These are phyloP conservation scores for Leucoraja ocellata DNA, from an alignment of 2,797 vertebrate genomes.

Conservation along the genomic window DNA sequence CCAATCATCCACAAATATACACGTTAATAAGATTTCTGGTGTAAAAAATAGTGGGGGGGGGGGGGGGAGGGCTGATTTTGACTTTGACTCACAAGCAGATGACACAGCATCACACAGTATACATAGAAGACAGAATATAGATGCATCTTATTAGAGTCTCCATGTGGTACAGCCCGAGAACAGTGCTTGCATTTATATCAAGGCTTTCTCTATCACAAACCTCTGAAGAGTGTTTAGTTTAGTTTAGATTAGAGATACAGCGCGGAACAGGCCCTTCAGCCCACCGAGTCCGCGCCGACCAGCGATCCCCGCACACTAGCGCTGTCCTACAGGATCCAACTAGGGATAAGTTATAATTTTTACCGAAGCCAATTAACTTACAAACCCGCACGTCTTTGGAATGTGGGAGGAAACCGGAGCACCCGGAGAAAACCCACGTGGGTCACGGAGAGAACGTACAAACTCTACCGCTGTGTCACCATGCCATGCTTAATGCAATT, in stretches of 20 bases:
- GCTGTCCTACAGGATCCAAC: too few relatives aligned
- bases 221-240: neutral
- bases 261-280: too few relatives aligned
- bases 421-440: too few relatives aligned
- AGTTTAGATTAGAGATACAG: too few relatives aligned
- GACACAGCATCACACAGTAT: neutral
- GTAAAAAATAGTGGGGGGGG: neutral
- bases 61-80: neutral
- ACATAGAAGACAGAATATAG: neutral
- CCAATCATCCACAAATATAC: constrained; percentile 32
- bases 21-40: neutral
- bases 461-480: too few relatives aligned
- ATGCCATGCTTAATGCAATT: neutral
- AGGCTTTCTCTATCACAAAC: neutral
- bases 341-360: too few relatives aligned
- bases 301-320: too few relatives aligned
- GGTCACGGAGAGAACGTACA: too few relatives aligned
- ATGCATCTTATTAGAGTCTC: neutral
- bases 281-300: too few relatives aligned
- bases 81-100: neutral
- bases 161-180: neutral
- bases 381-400: too few relatives aligned
- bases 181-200: neutral
- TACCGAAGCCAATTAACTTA: too few relatives aligned
- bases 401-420: too few relatives aligned